Conservation (phyloP, 2,797 vertebrate species). For the Selene dorsalis region DNA sequence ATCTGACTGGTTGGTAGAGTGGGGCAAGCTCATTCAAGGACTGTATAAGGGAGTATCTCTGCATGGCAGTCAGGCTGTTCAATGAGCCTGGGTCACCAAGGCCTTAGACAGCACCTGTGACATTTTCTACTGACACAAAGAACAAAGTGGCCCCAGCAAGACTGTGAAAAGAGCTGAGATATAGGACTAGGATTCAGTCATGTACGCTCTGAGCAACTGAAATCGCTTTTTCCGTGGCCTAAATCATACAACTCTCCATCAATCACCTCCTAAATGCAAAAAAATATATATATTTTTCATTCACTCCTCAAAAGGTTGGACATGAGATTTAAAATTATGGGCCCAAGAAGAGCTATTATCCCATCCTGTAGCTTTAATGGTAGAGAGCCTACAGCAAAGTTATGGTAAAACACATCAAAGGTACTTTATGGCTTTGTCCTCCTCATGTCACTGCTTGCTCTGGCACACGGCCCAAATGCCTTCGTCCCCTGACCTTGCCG, state of each 20-base stretch:
- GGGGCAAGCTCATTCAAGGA: background rate
- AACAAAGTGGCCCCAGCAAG: slow-evolving; percentile 21
- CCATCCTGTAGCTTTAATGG: slow-evolving; percentile 53
- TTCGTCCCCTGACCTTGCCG: slow-evolving; percentile 67
- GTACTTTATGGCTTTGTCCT: slow-evolving; percentile 71
- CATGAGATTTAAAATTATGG: slow-evolving; percentile 64
- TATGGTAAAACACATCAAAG: slow-evolving; percentile 70
- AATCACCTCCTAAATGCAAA: slow-evolving; percentile 55
- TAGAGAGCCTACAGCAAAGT: slow-evolving; percentile 67
- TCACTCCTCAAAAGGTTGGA: slow-evolving; percentile 55
- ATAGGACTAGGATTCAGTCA: slow-evolving; percentile 23
- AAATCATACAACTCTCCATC: slow-evolving; percentile 47
- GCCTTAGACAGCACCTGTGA: background rate
- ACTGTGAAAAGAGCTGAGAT: slow-evolving; percentile 36
- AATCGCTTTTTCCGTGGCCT: slow-evolving; percentile 37
- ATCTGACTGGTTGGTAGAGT: background rate
- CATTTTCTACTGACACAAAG: slow-evolving; percentile 31
- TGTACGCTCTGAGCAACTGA: slow-evolving; percentile 18
- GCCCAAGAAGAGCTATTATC: slow-evolving; percentile 65
- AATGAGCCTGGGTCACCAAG: background rate
- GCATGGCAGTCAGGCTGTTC: background rate
- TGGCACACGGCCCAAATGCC: slow-evolving; percentile 65
- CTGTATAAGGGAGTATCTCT: background rate
- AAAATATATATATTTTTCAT: slow-evolving; percentile 52
- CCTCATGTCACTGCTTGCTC: slow-evolving; percentile 62